Evolutionary conservation across 2,113 vertebrate genomes (phyloP).

Genomic region (Pseudorectes ferrugineus): DNA sequence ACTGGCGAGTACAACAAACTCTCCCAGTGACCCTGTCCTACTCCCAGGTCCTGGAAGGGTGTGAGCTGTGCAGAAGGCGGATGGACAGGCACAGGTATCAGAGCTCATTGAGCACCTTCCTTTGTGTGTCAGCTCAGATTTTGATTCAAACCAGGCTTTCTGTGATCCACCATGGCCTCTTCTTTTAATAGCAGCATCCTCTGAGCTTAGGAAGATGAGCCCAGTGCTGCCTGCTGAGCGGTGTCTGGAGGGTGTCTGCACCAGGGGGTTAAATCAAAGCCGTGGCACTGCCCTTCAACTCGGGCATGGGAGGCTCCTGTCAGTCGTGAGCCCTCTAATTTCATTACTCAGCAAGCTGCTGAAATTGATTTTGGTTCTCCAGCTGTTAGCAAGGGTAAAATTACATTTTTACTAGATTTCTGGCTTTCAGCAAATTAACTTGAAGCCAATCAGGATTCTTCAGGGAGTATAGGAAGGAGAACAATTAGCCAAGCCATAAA

Average conservation of each 20-base stretch:
- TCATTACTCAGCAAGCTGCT: conserved; percentile 49
- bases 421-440: conserved; percentile 45
- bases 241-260: background rate
- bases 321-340: conserved; percentile 6
- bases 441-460: background rate
- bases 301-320: background rate
- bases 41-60: background rate
- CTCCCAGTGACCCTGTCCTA: background rate
- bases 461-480: background rate
- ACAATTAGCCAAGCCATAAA: background rate
- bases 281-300: background rate
- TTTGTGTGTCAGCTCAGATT: background rate
- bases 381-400: conserved; percentile 51
- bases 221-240: background rate
- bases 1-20: background rate
- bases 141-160: background rate
- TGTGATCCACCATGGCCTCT: background rate
- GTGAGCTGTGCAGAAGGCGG: background rate
- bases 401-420: conserved; percentile 51
- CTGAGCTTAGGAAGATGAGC: background rate
- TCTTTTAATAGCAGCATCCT: background rate
- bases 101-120: background rate
- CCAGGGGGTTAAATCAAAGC: background rate
- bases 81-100: background rate
- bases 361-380: conserved; percentile 48